A percentile compares a stretch with the other conserved stretches of the same genome.
These are phyloP conservation scores for Perognathus longimembris DNA, from an alignment of 2,113 vertebrate genomes.

Conservation along the genomic window DNA sequence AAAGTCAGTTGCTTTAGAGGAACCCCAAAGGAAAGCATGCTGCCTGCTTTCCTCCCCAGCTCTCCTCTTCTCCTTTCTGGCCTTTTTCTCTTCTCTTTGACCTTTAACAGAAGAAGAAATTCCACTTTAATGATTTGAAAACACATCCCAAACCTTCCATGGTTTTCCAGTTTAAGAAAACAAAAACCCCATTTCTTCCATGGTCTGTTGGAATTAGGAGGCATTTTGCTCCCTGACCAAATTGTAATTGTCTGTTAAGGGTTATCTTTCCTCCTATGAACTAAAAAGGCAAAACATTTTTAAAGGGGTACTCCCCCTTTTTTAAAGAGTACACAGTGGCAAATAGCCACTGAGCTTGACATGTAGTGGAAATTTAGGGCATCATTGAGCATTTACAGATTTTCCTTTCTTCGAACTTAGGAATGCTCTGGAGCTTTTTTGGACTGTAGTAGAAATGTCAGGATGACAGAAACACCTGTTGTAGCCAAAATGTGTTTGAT, in stretches of 20 bases:
- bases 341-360: neutral
- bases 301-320: no score
- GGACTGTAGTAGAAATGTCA: neutral
- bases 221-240: neutral
- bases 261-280: neutral
- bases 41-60: neutral
- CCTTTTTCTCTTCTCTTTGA: accelerated
- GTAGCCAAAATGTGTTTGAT: constrained; percentile 38
- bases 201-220: neutral
- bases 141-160: neutral
- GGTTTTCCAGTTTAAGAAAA: neutral
- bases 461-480: constrained; percentile 18
- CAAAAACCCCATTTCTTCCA: neutral
- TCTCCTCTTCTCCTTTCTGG: neutral
- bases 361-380: neutral
- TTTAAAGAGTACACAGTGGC: no score
- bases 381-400: neutral
- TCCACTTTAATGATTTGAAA: neutral
- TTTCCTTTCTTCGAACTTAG: constrained; percentile 24
- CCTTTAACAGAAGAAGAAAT: constrained; percentile 26
- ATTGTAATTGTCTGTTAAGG: neutral
- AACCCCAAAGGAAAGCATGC: neutral
- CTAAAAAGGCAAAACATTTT: neutral
- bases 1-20: neutral
- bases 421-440: neutral